Conservation (phyloP, 2,113 vertebrate genomes). For the Corvus hawaiiensis region DNA sequence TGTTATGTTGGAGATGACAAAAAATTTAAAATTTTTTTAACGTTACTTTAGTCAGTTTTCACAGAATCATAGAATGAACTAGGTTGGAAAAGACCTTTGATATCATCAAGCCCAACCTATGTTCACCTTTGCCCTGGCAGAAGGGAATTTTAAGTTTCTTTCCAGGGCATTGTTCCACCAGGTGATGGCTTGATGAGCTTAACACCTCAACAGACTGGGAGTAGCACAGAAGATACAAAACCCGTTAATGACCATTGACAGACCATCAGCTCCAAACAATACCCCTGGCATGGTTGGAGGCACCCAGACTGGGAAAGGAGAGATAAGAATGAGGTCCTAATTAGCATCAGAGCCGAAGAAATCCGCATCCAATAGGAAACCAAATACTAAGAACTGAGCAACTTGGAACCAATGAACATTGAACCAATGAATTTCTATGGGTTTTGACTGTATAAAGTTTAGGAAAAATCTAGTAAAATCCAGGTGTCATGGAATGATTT, state of each 20-base stretch:
- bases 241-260: background rate
- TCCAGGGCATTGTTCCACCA: background rate
- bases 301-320: background rate
- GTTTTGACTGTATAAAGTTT: background rate
- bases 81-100: background rate
- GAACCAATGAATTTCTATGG: background rate
- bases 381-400: background rate
- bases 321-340: background rate
- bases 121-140: rapidly evolving
- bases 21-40: background rate
- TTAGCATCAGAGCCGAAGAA: background rate
- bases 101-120: background rate
- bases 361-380: background rate
- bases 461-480: background rate
- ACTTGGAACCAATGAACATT: background rate
- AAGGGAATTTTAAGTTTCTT: background rate
- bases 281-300: background rate
- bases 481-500: background rate
- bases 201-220: background rate
- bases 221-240: background rate
- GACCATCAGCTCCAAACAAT: background rate
- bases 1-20: background rate
- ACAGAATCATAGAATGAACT: background rate
- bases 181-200: background rate
- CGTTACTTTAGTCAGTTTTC: background rate